These are phyloP conservation scores for Coreoperca whiteheadi DNA, from an alignment of 2,113 vertebrate species.

Conservation along the genomic window DNA sequence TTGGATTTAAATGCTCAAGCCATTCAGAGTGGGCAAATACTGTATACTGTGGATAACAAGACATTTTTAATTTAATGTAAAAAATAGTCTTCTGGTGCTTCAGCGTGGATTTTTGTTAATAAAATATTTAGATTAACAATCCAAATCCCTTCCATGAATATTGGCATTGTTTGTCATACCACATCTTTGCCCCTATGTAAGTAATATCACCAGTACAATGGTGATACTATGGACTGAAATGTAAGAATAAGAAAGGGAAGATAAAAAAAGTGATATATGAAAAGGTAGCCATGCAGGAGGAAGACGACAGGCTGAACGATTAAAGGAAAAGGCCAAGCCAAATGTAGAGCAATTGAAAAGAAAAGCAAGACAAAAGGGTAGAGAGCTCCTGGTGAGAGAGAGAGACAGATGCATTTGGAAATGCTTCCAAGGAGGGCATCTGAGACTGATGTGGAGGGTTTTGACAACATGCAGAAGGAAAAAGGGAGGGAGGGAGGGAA, in stretches of 20 bases:
- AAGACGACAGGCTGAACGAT: slow-evolving; percentile 3
- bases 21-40: not conserved
- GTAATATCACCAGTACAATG: not conserved
- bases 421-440: slow-evolving; percentile 20
- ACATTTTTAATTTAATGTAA: not conserved
- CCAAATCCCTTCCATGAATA: not conserved
- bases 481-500: slow-evolving; percentile 5
- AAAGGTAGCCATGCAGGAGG: not conserved
- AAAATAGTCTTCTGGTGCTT: not conserved
- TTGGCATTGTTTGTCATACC: not conserved
- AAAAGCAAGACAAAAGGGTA: slow-evolving; percentile 28
- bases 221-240: not conserved
- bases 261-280: not conserved
- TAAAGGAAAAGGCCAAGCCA: slow-evolving; percentile 44
- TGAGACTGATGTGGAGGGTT: slow-evolving; percentile 41
- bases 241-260: not conserved
- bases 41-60: too few relatives aligned
- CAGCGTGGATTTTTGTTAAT: not conserved
- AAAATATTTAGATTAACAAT: not conserved
- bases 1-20: not conserved
- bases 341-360: slow-evolving; percentile 27
- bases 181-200: not conserved
- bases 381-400: slow-evolving; percentile 28
- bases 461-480: slow-evolving; percentile 66
- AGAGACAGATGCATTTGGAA: slow-evolving; percentile 19